phyloP scores from a whole-genome alignment of 1,140 invertebrate species.

The Oryctes rhinoceros region DNA sequence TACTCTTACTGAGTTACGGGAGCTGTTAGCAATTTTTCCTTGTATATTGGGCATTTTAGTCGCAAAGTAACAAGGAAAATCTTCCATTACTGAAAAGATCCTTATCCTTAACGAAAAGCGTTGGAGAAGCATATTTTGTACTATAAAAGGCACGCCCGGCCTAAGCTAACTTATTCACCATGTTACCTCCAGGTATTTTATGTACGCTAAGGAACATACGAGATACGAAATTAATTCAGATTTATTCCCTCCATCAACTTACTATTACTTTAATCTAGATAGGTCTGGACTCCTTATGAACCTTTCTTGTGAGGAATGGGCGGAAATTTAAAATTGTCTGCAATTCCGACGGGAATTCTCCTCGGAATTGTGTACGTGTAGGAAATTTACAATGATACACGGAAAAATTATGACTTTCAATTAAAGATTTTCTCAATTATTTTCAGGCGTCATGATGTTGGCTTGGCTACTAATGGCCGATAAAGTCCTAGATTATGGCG shows the following conservation, averaged over 20 bases:
- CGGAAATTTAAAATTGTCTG: slow-evolving; percentile 37
- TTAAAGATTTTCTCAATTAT: slow-evolving; percentile 32
- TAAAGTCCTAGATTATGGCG: slow-evolving; percentile 14
- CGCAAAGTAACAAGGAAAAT: neutral
- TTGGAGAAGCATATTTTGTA: slow-evolving; percentile 25
- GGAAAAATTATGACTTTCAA: slow-evolving; percentile 28
- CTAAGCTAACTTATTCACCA: slow-evolving; percentile 30
- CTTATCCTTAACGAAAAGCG: slow-evolving; percentile 11
- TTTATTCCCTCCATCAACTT: slow-evolving; percentile 32
- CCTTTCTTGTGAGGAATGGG: slow-evolving; percentile 21
- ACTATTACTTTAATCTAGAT: slow-evolving; percentile 37
- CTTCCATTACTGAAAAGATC: slow-evolving; percentile 2
- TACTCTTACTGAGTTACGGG: too few relatives aligned
- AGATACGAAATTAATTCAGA: slow-evolving; percentile 34
- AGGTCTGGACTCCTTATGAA: slow-evolving; percentile 32
- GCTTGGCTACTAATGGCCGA: slow-evolving; percentile 8
- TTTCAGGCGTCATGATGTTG: neutral
- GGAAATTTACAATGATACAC: slow-evolving; percentile 33
- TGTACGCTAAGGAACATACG: slow-evolving; percentile 22
- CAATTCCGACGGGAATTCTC: slow-evolving; percentile 23
- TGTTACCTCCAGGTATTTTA: slow-evolving; percentile 34
- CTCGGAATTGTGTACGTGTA: slow-evolving; percentile 16
- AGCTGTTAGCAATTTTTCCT: too few relatives aligned
- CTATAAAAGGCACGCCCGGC: neutral
- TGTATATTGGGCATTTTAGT: neutral